Base-by-base conservation (phyloP, 1,140 invertebrate species). In the Tetranychus cinnabarinus region DNA sequence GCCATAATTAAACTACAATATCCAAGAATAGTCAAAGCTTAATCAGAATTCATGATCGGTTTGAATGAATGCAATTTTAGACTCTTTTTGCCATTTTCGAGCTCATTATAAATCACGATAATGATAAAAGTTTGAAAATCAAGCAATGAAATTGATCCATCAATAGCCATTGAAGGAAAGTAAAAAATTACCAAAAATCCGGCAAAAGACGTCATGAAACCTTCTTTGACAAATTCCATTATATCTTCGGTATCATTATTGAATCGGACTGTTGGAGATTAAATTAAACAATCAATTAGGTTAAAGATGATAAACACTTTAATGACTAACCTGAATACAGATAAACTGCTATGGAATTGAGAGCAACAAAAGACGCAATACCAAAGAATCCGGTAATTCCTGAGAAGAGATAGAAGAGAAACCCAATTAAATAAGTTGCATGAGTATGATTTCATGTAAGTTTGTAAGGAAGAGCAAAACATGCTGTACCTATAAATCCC, bases 401-500 rank as follows among this genome's bases (percentile, higher is more conserved):
- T 62, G 13, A 1, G 36, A 12, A 33, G 33, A 45, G 39, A 54
- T 31, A 4, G 15, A 62, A 57, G 5, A 47, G 23, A 15, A 39
- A 46, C 15, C 23, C 8, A 58, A 58, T 59, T 45, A 48, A 3
- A 15, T 31, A 5, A 46, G 5, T 12, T 23, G 31, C 7, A 6
- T 34, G 39, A 42, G 5, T 12, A 58, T 45, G n/a, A 4, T n/a
- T 46, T 59, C 1, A 59, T 47, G 8, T 37, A 4, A 48, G 42
- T 31, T 15, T 45, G 8, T 15, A 12, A 45, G 12, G 39, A 46
- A 10, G 13, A 45, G 7, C 6, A 46, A 33, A 34, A 52, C 2
- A 36, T 10, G 7, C 6, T 47, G 15, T 39, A 56, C 63, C 63
- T 8, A 65, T 34, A 39, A 95, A 71, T 23, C 91, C 92, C 90